Base-by-base conservation (phyloP, 2,888 invertebrate species). In the Cylloceria caligata region DNA sequence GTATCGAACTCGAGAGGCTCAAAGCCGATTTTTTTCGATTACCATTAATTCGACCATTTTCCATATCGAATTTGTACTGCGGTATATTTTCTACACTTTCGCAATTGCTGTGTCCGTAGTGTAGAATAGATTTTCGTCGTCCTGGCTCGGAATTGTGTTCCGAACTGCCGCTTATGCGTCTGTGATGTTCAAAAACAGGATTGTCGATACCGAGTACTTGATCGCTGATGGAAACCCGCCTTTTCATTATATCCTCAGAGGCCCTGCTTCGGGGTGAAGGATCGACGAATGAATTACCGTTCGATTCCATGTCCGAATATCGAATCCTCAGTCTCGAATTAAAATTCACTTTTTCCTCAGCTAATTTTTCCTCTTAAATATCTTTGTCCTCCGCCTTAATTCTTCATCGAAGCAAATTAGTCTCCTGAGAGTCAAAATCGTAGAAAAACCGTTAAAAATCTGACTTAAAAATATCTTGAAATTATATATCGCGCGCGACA, bases 151-250 rank as follows among this genome's bases (percentile, higher is more conserved):
- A 88, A 73, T 88, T 88, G 77, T 88, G 89, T 45, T 90, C 92
- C 39, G 90, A 91, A 49, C 88, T 89, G 45, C 87, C 89, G 85
- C 88, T 91, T 72, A 91, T 89, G n/a, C 89, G 88, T 36, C 90
- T 86, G 55, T 89, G 85, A 79, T 92, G 90, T 55, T 91, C 92
- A 83, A 91, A 92, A 0, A 85, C 88, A 0, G 89, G 91, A 85
- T 92, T 92, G 74, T 92, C 92, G 49, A 90, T 83, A 6, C 92
- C 92, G 27, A 90, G 77, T 24, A 88, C 86, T 73, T 91, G 92
- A 62, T 92, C 92, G 85, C 91, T 92, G 71, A 92, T 92, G 24
- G 92, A 92, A 21, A 92, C 92, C 0, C 92, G 87, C 49, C 92
- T 86, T 75, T 88, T 88, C 55, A 85, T 82, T 30, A 73, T 68